Evolutionary conservation across 2,888 invertebrate genomes (phyloP), one percentile per base, ranked within the genome.

Genomic region (Cryptophagus acutangulus): DNA sequence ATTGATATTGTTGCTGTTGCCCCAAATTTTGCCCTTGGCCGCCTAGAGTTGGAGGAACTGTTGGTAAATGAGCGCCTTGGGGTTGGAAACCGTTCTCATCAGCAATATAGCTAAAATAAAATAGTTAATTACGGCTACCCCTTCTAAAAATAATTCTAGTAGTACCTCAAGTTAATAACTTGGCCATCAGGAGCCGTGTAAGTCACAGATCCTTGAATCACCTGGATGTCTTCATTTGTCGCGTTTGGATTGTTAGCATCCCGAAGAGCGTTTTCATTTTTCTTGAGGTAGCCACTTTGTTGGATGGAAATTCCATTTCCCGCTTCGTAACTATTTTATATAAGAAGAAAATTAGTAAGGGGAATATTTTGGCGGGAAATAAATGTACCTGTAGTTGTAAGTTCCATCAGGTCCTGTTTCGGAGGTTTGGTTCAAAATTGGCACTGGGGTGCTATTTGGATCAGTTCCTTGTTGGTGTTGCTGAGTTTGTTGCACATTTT

Each of bases 231-330:
- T 18, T 72, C 71, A 40, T 70, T 73, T 74, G 48, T 77, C 36
- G 9, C 36, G 8, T 40, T 39, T n/a, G n/a, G n/a, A n/a, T n/a
- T n/a, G n/a, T n/a, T n/a, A n/a, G n/a, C n/a, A n/a, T n/a, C n/a
- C n/a, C n/a, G n/a, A n/a, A n/a, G n/a, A 13, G 41, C 48, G 38
- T 40, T 47, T 16, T 17, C 71, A 25, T 79, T 63, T 44, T 77
- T 74, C 67, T 85, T 86, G 52, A 82, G 72, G 61, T 77, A 84
- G 15, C 84, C 82, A 28, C 73, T 74, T 66, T 85, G 84, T 69
- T 85, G 82, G 0, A 85, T 79, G 55, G 81, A 78, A 41, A 86
- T 86, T 42, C 86, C 86, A 63, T 87, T 85, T 2, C 80, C 85
- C 13, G 86, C 84, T 72, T 86, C 86, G 53, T 81, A 87, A 63